These are phyloP conservation scores for Mimachlamys varia DNA, from an alignment of 2,888 invertebrate genomes.

Conservation along the genomic window DNA sequence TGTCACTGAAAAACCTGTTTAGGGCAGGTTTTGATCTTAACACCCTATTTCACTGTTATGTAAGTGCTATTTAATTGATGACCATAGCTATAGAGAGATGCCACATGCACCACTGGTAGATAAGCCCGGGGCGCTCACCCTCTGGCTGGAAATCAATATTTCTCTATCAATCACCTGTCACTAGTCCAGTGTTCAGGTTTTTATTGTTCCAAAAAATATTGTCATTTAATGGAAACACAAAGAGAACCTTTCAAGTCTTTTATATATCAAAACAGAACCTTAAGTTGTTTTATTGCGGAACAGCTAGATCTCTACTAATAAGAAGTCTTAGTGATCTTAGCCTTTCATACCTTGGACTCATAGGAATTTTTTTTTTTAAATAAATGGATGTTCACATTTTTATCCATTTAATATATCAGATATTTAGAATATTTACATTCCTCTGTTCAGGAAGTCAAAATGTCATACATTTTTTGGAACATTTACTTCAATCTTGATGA, in stretches of 20 bases:
- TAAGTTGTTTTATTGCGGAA: background rate
- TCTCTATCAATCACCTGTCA: constrained; percentile 7
- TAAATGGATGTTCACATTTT: no score
- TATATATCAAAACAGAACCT: no score
- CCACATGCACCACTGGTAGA: background rate
- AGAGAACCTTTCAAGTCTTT: background rate
- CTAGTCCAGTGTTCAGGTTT: background rate
- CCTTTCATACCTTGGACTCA: no score
- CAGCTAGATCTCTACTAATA: background rate
- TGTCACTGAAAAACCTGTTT: background rate
- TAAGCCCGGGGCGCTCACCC: background rate
- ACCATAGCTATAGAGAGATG: background rate
- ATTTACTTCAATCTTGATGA: background rate
- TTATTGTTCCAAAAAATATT: background rate
- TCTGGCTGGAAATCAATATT: background rate
- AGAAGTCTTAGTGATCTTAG: background rate
- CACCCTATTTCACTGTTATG: background rate
- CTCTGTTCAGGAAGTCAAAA: background rate
- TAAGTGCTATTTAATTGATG: constrained; percentile 6
- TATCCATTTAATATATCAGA: background rate
- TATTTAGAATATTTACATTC: background rate
- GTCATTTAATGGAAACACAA: background rate
- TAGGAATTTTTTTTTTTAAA: no score
- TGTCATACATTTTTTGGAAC: background rate
- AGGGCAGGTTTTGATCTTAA: constrained; percentile 15